A percentile compares a stretch with the other conserved stretches of the same genome.
Evolutionary conservation across 1,140 invertebrate genomes (phyloP).

Genomic region (Drosophila sechellia): DNA sequence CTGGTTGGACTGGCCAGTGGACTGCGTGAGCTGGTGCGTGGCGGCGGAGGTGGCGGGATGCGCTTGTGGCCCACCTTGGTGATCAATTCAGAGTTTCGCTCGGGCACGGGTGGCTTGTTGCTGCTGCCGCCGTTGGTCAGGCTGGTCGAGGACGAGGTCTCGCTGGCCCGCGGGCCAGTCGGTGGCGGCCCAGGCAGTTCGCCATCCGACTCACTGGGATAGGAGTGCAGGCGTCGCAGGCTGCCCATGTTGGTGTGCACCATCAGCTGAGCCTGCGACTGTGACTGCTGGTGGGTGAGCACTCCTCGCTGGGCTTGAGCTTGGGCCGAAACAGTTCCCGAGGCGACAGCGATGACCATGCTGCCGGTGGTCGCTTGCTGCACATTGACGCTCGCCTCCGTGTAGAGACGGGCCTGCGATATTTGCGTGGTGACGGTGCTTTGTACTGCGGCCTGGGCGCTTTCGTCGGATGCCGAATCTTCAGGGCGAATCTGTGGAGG

Average conservation of each 20-base stretch:
- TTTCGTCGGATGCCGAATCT: constrained; percentile 84
- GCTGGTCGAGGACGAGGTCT: constrained; percentile 4
- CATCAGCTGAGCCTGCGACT: constrained; percentile 58
- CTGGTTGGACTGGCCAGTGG: constrained; percentile 92
- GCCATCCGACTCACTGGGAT: constrained; percentile 90
- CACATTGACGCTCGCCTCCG: constrained; percentile 65
- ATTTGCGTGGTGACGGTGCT: constrained; percentile 84
- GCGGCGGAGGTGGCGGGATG: constrained; percentile 94
- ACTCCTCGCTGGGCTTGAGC: constrained; percentile 20
- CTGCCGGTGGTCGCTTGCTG: constrained; percentile 59
- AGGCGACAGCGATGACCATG: constrained; percentile 65
- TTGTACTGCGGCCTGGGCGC: constrained; percentile 81
- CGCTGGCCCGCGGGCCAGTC: constrained; percentile 10
- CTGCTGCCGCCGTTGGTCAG: constrained; percentile 53
- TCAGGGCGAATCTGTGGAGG: constrained; percentile 70
- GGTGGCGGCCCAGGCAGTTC: constrained; percentile 86
- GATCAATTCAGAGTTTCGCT: constrained; percentile 90
- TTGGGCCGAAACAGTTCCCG: constrained; percentile 18
- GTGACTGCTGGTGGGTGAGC: constrained; percentile 31
- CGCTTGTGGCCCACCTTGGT: constrained; percentile 88
- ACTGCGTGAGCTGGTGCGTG: constrained; percentile 92
- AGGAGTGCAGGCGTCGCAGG: constrained; percentile 89
- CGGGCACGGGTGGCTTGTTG: constrained; percentile 90
- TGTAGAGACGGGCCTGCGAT: constrained; percentile 81
- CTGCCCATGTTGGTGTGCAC: constrained; percentile 86